A percentile compares a stretch with the other conserved stretches of the same genome.
These are phyloP conservation scores for Diplodus puntazzo DNA, from an alignment of 2,797 vertebrate genomes.

Conservation along the genomic window DNA sequence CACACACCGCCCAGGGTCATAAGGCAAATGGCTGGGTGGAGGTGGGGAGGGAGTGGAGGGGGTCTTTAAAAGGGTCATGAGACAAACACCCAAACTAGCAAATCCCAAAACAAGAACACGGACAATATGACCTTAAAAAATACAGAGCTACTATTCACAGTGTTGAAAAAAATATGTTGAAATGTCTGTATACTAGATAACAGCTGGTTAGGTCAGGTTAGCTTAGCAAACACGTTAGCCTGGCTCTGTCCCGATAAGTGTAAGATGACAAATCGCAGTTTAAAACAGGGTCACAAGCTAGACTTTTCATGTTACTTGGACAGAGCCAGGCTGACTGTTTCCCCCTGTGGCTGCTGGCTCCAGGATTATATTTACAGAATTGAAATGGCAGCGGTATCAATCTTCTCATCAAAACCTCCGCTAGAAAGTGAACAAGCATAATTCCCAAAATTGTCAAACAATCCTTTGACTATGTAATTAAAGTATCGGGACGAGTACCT, in stretches of 20 bases:
- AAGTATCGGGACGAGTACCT: neutral
- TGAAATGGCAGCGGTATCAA: neutral
- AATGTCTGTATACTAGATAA: too few species aligned
- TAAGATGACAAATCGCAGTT: too few species aligned
- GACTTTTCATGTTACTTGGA: too few species aligned
- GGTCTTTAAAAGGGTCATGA: conserved; percentile 38
- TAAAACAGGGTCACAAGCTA: too few species aligned
- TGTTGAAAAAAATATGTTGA: neutral
- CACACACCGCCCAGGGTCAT: conserved; percentile 46
- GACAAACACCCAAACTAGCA: conserved; percentile 34
- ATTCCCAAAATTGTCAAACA: neutral
- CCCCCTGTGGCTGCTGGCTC: neutral
- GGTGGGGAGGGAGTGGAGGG: neutral
- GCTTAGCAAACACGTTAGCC: too few species aligned
- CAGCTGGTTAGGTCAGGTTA: too few species aligned
- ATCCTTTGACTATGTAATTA: neutral
- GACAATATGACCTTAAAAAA: neutral
- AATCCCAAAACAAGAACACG: neutral
- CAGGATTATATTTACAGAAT: neutral
- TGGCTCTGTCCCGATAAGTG: too few species aligned
- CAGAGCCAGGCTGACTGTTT: neutral
- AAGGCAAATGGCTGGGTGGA: conserved; percentile 25
- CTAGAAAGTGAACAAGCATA: neutral
- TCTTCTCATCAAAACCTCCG: neutral
- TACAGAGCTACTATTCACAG: neutral